Evolutionary conservation across 1,140 invertebrate genomes (phyloP), one percentile per base, ranked within the genome.

Genomic region (Apocrypta bakeri): DNA sequence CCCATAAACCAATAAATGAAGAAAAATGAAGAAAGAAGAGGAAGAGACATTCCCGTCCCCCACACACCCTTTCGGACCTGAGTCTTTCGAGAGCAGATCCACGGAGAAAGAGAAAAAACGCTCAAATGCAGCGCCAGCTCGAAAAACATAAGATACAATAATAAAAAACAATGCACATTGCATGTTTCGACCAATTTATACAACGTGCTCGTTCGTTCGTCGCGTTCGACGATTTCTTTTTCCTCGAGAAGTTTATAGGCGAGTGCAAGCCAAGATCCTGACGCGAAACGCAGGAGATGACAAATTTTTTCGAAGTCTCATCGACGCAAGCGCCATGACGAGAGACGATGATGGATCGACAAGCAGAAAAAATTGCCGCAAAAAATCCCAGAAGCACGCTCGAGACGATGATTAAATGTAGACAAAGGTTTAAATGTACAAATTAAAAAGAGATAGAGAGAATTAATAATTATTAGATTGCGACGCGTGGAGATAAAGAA

Each of bases 391-490:
- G 83, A 84, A 88, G 88, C 89, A 89, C 88, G 86, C 88, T 90
- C 88, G 87, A 85, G 87, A 66, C 27, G 63, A 29, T 56, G 48
- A 56, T 56, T 2, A 37, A n/a, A 56, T 56, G 89, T 79, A 79
- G 25, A 78, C 69, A 73, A 73, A 82, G 77, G 37, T 72, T 24
- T 77, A 86, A 91, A 89, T 91, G 91, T 92, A 92, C 91, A 92
- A 92, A 92, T 91, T 87, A 88, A 89, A 89, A 87, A 88, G 86
- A 88, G 86, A 89, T 87, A 88, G 86, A 88, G 86, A 90, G 88
- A 89, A 90, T 89, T 89, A 90, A 91, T 90, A 89, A 91, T 90
- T 90, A 91, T 91, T 92, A 90, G 91, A 92, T 90, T 88, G 33
- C 29, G 61, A 79, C 74, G 56, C 75, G 75, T 63, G 86, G 86